A percentile compares a stretch with the other conserved stretches of the same genome.
phyloP scores from a whole-genome alignment of 2,113 vertebrate genomes.

The Pelmatolapia mariae region DNA sequence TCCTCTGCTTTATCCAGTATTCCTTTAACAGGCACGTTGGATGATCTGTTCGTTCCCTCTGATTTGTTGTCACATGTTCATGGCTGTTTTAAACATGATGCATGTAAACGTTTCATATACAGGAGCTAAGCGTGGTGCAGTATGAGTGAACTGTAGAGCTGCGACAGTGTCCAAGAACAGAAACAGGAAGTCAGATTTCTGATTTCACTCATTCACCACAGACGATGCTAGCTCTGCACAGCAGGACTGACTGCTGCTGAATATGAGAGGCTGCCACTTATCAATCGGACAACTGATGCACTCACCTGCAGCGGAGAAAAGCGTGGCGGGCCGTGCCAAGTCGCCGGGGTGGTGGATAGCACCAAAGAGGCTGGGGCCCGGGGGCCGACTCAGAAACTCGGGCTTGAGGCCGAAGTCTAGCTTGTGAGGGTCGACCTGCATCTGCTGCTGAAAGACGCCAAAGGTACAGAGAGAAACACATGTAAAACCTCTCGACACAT shows the following conservation, averaged over 20 bases:
- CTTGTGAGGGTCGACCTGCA: conserved; percentile 98
- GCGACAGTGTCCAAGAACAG: not conserved
- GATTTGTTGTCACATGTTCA: not conserved
- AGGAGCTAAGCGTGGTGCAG: accelerated
- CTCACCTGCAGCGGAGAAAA: conserved; percentile 92
- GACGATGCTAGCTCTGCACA: not conserved
- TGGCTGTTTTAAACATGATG: not conserved
- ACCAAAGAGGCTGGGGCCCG: conserved; percentile 90
- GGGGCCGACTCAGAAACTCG: conserved; percentile 92
- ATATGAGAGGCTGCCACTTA: not conserved
- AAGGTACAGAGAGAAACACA: conserved; percentile 25
- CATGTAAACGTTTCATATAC: not conserved
- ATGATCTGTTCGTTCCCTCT: not conserved
- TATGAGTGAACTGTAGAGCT: not conserved
- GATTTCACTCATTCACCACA: not conserved
- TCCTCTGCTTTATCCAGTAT: not conserved
- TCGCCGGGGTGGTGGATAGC: conserved; percentile 93
- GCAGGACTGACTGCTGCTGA: not conserved
- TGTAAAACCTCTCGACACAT: conserved; percentile 16
- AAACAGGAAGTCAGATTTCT: not conserved
- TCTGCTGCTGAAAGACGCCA: conserved; percentile 87
- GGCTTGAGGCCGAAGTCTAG: conserved; percentile 97
- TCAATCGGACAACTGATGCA: accelerated
- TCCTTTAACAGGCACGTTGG: not conserved
- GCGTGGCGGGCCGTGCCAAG: conserved; percentile 89